A percentile compares a stretch with the other conserved stretches of the same genome.
Evolutionary conservation across 2,797 vertebrate genomes (phyloP).

Genomic region (Centroberyx gerrardi): DNA sequence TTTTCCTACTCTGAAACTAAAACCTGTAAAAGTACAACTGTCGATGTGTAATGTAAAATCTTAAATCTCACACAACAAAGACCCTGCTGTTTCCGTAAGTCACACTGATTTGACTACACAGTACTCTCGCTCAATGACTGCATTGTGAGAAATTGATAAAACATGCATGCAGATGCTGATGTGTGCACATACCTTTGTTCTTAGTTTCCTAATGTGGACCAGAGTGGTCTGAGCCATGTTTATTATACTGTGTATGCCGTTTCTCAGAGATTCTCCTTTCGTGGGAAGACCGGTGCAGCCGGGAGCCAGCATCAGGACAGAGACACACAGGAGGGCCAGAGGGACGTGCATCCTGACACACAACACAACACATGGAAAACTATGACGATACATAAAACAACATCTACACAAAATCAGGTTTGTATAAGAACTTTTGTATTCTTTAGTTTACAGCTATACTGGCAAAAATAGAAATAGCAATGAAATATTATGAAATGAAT

Average conservation of each 20-base stretch:
- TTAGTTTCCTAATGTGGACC: constrained; percentile 65
- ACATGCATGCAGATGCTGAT: neutral
- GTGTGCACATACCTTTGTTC: constrained; percentile 49
- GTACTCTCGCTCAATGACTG: neutral
- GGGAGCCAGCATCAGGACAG: constrained; percentile 30
- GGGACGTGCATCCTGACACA: constrained; percentile 62
- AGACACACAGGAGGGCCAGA: constrained; percentile 44
- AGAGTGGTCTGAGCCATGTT: constrained; percentile 65
- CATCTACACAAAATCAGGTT: neutral
- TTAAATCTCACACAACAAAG: too few relatives aligned
- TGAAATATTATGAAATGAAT: neutral
- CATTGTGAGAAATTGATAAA: neutral
- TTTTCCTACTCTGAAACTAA: too few relatives aligned
- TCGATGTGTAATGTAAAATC: too few relatives aligned
- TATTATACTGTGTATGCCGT: constrained; percentile 14
- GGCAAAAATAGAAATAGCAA: neutral
- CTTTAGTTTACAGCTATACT: neutral
- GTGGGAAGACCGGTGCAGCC: constrained; percentile 30
- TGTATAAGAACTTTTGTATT: too few relatives aligned
- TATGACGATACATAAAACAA: neutral
- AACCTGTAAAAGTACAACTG: too few relatives aligned
- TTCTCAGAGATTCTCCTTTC: constrained; percentile 25
- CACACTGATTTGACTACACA: neutral
- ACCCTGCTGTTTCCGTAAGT: neutral
- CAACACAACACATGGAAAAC: constrained; percentile 12